Percentiles rank a stretch among this genome's conserved stretches.
Conservation (phyloP, 2,797 vertebrate genomes). For the Labroides dimidiatus region DNA sequence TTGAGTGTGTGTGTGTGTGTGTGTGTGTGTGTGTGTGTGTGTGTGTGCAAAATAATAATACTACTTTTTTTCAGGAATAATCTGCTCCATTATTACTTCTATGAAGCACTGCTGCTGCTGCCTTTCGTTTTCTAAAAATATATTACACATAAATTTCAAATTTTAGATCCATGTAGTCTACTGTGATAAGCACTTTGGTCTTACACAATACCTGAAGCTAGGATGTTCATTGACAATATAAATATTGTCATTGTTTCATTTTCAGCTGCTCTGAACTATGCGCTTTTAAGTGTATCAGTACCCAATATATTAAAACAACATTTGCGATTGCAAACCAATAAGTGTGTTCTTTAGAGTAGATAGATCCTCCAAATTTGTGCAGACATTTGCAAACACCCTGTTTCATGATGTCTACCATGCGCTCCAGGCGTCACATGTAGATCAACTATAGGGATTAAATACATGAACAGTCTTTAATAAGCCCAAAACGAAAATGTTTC, state of each 20-base stretch:
- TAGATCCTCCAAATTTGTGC: slow-evolving; percentile 36
- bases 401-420: background rate
- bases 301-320: background rate
- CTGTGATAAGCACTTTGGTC: slow-evolving; percentile 6
- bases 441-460: slow-evolving; percentile 6
- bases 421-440: background rate
- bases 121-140: background rate
- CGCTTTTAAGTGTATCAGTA: background rate
- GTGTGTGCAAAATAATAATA: slow-evolving; percentile 26
- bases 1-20: background rate
- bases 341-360: background rate
- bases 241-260: background rate
- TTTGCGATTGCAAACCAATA: background rate
- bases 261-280: background rate
- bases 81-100: background rate
- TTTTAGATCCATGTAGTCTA: background rate
- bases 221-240: background rate
- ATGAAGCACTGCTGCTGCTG: slow-evolving; percentile 1
- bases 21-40: background rate
- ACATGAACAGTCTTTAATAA: background rate
- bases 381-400: slow-evolving; percentile 9
- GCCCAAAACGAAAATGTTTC: slow-evolving; percentile 41
- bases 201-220: background rate
- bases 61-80: slow-evolving; percentile 18
- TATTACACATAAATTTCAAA: background rate